phyloP scores from a whole-genome alignment of 2,797 vertebrate genomes.

The Lagorchestes hirsutus region DNA sequence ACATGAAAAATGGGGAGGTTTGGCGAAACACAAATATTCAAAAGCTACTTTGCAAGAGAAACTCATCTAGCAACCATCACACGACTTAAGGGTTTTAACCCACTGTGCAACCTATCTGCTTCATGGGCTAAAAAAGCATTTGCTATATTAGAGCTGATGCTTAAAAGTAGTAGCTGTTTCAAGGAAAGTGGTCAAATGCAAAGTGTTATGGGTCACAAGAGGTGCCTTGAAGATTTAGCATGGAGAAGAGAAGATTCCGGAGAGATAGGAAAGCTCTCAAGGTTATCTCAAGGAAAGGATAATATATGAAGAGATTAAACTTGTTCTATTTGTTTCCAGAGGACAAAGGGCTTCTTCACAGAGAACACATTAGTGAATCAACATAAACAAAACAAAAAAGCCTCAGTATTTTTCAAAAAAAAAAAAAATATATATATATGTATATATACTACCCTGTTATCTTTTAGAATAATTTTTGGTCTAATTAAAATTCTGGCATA shows the following conservation, averaged over 20 bases:
- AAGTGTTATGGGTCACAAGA: neutral
- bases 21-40: constrained; percentile 10
- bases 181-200: neutral
- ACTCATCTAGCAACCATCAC: neutral
- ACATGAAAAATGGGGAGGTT: constrained; percentile 2
- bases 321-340: neutral
- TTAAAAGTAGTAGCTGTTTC: neutral
- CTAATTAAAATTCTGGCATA: neutral
- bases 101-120: neutral
- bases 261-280: neutral
- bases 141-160: neutral
- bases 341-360: neutral
- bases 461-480: neutral
- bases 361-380: neutral
- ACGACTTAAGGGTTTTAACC: neutral
- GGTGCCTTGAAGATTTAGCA: neutral
- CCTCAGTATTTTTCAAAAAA: too few species aligned
- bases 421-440: neutral
- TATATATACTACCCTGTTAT: neutral
- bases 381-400: neutral
- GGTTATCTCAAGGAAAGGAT: neutral
- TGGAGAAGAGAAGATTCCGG: neutral
- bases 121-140: neutral
- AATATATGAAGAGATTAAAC: neutral
- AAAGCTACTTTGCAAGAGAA: neutral